phyloP scores from a whole-genome alignment of 2,113 vertebrate genomes.

The Grantiella picta region DNA sequence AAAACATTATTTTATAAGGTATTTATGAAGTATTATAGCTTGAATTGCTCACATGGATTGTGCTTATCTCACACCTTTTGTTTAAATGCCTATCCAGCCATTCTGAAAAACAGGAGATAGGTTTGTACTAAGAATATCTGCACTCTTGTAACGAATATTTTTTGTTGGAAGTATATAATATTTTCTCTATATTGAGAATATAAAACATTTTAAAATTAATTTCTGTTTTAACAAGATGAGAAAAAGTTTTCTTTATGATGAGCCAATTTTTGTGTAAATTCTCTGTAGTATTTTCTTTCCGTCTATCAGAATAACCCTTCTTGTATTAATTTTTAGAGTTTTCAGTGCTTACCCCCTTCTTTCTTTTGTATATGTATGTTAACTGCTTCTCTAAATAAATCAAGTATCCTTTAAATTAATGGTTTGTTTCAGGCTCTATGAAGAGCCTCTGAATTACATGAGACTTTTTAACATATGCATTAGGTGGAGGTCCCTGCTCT shows the following conservation, averaged over 20 bases:
- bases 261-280: not conserved
- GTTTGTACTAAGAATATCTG: not conserved
- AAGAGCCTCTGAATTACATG: not conserved
- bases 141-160: not conserved
- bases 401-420: not conserved
- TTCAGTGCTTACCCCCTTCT: not conserved
- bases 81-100: not conserved
- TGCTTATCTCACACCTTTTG: not conserved
- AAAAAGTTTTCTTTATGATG: not conserved
- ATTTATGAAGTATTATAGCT: not conserved
- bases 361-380: not conserved
- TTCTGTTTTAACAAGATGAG: not conserved
- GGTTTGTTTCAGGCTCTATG: not conserved
- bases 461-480: not conserved
- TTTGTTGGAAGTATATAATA: not conserved
- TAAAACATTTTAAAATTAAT: not conserved
- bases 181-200: not conserved
- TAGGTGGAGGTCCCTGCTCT: slow-evolving; percentile 84
- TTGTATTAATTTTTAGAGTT: not conserved
- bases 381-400: not conserved
- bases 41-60: not conserved
- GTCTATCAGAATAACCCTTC: not conserved
- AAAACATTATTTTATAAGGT: not conserved
- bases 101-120: not conserved
- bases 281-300: not conserved